Base-by-base conservation (phyloP, 2,797 vertebrate species). In the Molossus molossus region DNA sequence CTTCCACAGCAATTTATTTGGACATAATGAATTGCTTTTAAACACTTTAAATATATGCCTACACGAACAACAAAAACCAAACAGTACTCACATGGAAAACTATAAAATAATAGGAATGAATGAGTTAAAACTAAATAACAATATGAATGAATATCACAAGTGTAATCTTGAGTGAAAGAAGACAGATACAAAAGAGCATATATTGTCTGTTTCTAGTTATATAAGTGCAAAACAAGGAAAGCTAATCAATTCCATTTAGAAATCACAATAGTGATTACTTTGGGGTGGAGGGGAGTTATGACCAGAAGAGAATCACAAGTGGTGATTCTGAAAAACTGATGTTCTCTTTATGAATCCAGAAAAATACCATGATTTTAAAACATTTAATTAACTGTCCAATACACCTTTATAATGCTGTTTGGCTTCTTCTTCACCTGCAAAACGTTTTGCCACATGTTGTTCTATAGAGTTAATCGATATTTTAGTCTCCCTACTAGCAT, bases 341-440 rank as follows among this genome's bases (percentile, higher is more conserved):
- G 5, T 48, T 75, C 37, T 72, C 33, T 50, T 75, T 45, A 40
- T 69, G 79, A 87, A 72, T 64, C 60, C 20, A 91, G 60, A 70
- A 91, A 82, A 91, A 84, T 62, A 73, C 18, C 29, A 85, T 23
- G 18, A 69, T 89, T 87, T 25, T 20, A 75, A 83, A 50, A 84
- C 40, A 2, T 40, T 73, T 62, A 67, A 57, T 85, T 58, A 87
- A 79, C 18, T 81, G 5, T 55, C 29, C 55, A 48, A 40, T 58
- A 79, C 5, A 50, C 4, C 8, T 82, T 62, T 82, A 23, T 21
- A 33, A 33, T 45, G 57, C 5, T 76, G 23, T 62, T 86, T 75
- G 60, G 75, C 90, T 85, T 94, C 20, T 85, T 89, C 72, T 86
- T 88, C 13, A 67, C 55, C 48, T 80, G 33, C 91, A 84, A 60